These are phyloP conservation scores for Muscicapa striata DNA, from an alignment of 2,797 vertebrate genomes.

Conservation along the genomic window DNA sequence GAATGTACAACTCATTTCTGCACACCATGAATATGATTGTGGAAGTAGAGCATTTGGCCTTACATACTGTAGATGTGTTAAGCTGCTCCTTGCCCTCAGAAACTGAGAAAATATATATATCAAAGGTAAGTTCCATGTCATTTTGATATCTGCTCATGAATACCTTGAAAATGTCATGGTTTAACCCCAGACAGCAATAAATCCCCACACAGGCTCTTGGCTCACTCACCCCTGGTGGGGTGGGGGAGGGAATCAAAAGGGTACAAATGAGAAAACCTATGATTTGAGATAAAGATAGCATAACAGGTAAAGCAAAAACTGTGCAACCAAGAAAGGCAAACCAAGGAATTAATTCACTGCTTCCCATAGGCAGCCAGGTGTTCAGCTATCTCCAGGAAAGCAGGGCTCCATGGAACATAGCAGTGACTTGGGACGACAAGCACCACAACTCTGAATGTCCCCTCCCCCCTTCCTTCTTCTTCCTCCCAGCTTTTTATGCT, in stretches of 20 bases:
- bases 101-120: background rate
- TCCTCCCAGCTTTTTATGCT: background rate
- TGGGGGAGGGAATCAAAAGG: background rate
- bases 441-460: background rate
- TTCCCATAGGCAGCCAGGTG: background rate
- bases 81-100: background rate
- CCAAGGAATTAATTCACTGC: background rate
- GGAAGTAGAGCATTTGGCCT: background rate
- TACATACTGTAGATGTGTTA: background rate
- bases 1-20: background rate
- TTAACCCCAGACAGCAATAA: background rate
- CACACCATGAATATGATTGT: background rate
- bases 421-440: background rate
- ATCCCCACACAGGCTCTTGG: background rate
- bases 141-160: background rate
- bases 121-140: background rate
- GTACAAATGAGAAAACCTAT: background rate
- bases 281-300: background rate
- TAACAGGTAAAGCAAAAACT: background rate
- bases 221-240: background rate
- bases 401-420: background rate
- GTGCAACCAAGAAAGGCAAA: background rate
- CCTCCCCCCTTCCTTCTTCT: background rate
- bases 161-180: background rate
- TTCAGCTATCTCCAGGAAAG: background rate